Evolutionary conservation across 2,888 invertebrate species (phyloP), one percentile per base, ranked within the genome.

Genomic region (Monopis laevigella): DNA sequence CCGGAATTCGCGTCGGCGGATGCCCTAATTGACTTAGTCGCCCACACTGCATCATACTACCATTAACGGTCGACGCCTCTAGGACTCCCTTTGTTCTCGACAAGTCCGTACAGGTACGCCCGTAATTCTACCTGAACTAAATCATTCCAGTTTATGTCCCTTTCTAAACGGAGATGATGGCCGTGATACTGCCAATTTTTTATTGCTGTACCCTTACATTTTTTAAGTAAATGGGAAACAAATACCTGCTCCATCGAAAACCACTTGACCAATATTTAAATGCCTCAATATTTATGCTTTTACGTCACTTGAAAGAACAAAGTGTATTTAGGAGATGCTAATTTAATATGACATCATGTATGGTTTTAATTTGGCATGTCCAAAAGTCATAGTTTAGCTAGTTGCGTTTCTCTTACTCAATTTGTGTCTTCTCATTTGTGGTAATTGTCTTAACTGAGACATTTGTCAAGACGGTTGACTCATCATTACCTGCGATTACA

Each of bases 1-100:
- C 73, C 59, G 77, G 78, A 80, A 80, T 70, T 28, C 67, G 68
- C 59, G 73, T 60, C 74, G 72, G 65, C 74, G 77, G 77, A 78
- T 74, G 75, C 65, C 65, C 77, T 80, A 77, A 78, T 78, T 78
- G 78, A 77, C 74, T 70, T 67, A 59, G 67, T 71, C 77, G 77
- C 78, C 80, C 71, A 80, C 78, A 65, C 72, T 63, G 63, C 62
- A 70, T 74, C 65, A 67, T 65, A 67, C 63, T 57, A 59, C 68
- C 62, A 77, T 75, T 75, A 74, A 63, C 62, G 53, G 62, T 51
- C 58, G 64, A 63, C 69, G 69, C 59, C 65, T 69, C 67, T 72
- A 67, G 63, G 63, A 67, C 65, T 62, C 69, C 72, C 71, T 70
- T 77, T 78, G 75, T 77, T 72, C 73, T 66, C 63, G 43, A 54